phyloP scores from a whole-genome alignment of 2,113 vertebrate genomes.

The Lepisosteus osseus region DNA sequence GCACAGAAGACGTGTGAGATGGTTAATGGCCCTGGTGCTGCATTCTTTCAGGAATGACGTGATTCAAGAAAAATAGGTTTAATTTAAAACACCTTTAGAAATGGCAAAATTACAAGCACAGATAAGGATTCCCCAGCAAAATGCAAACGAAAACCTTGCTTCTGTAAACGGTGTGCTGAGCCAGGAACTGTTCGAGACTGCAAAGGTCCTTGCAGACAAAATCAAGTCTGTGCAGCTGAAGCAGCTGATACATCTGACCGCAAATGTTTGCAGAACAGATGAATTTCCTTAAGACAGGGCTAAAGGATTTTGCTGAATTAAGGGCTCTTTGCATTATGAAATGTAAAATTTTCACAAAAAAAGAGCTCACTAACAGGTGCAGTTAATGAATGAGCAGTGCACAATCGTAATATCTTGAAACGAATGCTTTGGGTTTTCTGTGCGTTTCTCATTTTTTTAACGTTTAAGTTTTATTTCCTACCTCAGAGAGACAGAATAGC shows the following conservation, averaged over 20 bases:
- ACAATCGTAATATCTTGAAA: too few relatives aligned
- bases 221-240: neutral
- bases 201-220: neutral
- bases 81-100: neutral
- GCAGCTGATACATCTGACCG: neutral
- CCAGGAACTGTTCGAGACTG: neutral
- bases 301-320: too few relatives aligned
- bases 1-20: neutral
- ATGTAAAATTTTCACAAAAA: too few relatives aligned
- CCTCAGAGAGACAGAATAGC: too few relatives aligned
- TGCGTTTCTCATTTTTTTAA: too few relatives aligned
- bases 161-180: neutral
- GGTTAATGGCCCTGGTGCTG: neutral
- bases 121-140: neutral
- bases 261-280: constrained; percentile 1
- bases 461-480: too few relatives aligned
- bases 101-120: neutral
- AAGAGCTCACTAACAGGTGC: too few relatives aligned
- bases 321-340: too few relatives aligned
- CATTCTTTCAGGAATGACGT: neutral
- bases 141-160: neutral
- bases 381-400: too few relatives aligned
- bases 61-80: constrained; percentile 2
- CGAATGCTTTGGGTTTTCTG: too few relatives aligned
- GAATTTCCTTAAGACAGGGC: neutral